These are phyloP conservation scores for Trachelus stipa DNA, from an alignment of 2,888 invertebrate genomes.

Conservation along the genomic window DNA sequence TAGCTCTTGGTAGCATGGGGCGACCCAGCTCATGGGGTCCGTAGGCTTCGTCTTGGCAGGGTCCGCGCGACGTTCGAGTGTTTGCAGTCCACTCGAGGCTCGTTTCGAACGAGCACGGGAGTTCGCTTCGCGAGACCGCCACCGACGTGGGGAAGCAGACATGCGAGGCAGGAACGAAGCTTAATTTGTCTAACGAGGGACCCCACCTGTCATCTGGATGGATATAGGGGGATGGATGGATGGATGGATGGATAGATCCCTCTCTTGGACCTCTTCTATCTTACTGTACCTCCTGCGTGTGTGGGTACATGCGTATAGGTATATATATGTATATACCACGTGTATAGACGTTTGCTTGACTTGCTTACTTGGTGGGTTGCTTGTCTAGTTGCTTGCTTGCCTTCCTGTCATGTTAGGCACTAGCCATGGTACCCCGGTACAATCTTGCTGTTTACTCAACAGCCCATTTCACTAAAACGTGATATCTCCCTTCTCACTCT, in stretches of 20 bases:
- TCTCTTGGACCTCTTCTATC: slow-evolving; percentile 5
- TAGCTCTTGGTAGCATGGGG: slow-evolving; percentile 21
- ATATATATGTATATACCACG: background rate
- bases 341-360: background rate
- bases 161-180: slow-evolving; percentile 40
- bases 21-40: slow-evolving; percentile 26
- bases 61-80: slow-evolving; percentile 54
- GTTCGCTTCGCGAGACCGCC: slow-evolving; percentile 29
- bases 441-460: slow-evolving; percentile 5
- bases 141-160: slow-evolving; percentile 26
- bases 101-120: slow-evolving; percentile 60
- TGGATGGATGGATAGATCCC: slow-evolving; percentile 32
- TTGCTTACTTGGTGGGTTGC: background rate
- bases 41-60: slow-evolving; percentile 44
- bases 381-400: background rate
- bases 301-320: background rate
- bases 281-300: background rate
- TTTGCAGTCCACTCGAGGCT: slow-evolving; percentile 66
- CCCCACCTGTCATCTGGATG: slow-evolving; percentile 57
- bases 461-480: slow-evolving; percentile 7
- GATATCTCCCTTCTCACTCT: background rate
- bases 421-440: slow-evolving; percentile 3
- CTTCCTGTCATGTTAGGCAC: slow-evolving; percentile 11
- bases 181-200: slow-evolving; percentile 65
- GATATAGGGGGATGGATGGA: slow-evolving; percentile 35